Evolutionary conservation across 2,797 vertebrate species (phyloP).

Genomic region (Oreortyx pictus): DNA sequence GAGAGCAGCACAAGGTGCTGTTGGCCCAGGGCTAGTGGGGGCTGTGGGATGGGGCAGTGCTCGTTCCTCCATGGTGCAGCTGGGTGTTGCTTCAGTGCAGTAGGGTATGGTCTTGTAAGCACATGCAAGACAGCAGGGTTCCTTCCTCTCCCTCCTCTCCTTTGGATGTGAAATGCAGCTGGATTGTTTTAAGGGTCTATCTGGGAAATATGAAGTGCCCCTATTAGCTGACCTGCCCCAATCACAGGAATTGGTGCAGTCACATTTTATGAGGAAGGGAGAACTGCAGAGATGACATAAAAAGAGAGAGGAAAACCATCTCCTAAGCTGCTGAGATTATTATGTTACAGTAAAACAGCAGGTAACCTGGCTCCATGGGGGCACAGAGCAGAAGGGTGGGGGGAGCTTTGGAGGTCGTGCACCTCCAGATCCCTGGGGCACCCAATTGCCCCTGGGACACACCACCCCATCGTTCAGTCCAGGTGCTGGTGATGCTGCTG

Average conservation of each 20-base stretch:
- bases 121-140: background rate
- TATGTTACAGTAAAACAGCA: background rate
- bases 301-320: background rate
- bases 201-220: background rate
- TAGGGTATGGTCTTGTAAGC: accelerated
- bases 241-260: constrained; percentile 28
- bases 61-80: background rate
- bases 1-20: background rate
- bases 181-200: background rate
- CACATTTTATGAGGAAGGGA: constrained; percentile 9
- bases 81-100: background rate
- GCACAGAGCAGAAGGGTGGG: background rate
- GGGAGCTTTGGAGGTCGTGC: background rate
- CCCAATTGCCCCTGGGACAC: accelerated
- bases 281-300: constrained; percentile 14
- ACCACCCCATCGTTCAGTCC: background rate
- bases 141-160: background rate
- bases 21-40: background rate
- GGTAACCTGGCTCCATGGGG: background rate
- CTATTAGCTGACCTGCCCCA: background rate
- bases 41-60: background rate
- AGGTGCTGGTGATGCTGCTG: background rate
- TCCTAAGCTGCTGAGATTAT: background rate
- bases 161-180: background rate
- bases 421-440: background rate